These are phyloP conservation scores for Notodonta dromedarius DNA, from an alignment of 2,888 invertebrate genomes.

Conservation along the genomic window DNA sequence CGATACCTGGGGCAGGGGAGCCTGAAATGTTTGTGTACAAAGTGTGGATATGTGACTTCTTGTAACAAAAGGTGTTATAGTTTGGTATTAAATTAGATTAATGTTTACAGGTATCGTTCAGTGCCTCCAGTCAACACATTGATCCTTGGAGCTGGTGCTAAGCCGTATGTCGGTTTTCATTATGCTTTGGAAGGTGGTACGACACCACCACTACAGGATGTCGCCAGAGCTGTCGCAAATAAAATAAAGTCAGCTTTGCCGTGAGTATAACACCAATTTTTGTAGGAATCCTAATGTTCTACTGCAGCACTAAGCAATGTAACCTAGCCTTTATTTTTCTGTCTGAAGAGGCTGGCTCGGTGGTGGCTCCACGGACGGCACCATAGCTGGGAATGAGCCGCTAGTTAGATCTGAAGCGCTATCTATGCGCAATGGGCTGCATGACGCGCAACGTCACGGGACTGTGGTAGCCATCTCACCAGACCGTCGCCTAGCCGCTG, in stretches of 20 bases:
- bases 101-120: slow-evolving; percentile 85
- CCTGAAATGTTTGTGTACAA: too few species aligned
- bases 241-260: slow-evolving; percentile 92
- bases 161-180: slow-evolving; percentile 95
- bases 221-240: slow-evolving; percentile 96
- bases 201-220: slow-evolving; percentile 92
- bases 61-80: neutral
- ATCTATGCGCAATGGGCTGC: slow-evolving; percentile 91
- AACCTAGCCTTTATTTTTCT: slow-evolving; percentile 4
- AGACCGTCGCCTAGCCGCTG: slow-evolving; percentile 90
- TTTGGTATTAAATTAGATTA: neutral
- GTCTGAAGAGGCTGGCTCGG: slow-evolving; percentile 74
- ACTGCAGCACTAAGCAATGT: neutral
- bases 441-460: slow-evolving; percentile 91
- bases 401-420: slow-evolving; percentile 88
- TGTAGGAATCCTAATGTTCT: neutral
- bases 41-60: too few species aligned
- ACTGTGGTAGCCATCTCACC: slow-evolving; percentile 89
- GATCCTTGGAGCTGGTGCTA: slow-evolving; percentile 90
- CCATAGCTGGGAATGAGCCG: slow-evolving; percentile 63
- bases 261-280: slow-evolving; percentile 77
- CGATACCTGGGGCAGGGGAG: too few species aligned
- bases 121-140: slow-evolving; percentile 91
- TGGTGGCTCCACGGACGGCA: slow-evolving; percentile 61
- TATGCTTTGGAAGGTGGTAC: slow-evolving; percentile 94